Evolutionary conservation across 2,888 invertebrate species (phyloP).

Genomic region (Andrena bucephala): DNA sequence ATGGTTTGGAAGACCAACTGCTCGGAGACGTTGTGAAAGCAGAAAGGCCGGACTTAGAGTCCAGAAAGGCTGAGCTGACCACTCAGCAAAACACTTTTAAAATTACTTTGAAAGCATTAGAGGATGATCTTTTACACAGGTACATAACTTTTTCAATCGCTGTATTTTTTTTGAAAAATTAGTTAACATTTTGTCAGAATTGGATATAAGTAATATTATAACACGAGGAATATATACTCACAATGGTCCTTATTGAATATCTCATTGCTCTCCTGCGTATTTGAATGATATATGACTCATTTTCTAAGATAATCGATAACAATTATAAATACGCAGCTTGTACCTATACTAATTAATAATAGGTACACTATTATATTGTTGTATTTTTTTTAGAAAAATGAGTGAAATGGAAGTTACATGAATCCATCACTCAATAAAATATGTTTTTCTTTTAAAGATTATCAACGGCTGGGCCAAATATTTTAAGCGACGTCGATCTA

Average conservation of each 20-base stretch:
- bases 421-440: background rate
- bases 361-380: too few relatives aligned
- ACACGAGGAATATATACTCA: too few relatives aligned
- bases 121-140: conserved; percentile 93
- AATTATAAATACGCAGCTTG: too few relatives aligned
- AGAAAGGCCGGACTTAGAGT: conserved; percentile 96
- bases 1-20: conserved; percentile 97
- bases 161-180: background rate
- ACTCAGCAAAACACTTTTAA: conserved; percentile 98
- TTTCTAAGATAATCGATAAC: too few relatives aligned
- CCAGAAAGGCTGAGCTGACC: conserved; percentile 92
- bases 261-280: too few relatives aligned
- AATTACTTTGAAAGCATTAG: conserved; percentile 95
- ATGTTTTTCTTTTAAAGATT: conserved; percentile 85
- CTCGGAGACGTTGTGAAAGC: conserved; percentile 97
- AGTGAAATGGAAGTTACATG: too few relatives aligned
- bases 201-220: too few relatives aligned
- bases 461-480: conserved; percentile 96
- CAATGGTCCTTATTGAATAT: too few relatives aligned
- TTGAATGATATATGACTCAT: too few relatives aligned
- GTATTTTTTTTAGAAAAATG: too few relatives aligned
- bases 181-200: too few relatives aligned
- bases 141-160: conserved; percentile 37
- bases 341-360: too few relatives aligned
- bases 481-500: conserved; percentile 94